Evolutionary conservation across 2,797 vertebrate species (phyloP).

Genomic region (Odontamblyopus lacepedii): DNA sequence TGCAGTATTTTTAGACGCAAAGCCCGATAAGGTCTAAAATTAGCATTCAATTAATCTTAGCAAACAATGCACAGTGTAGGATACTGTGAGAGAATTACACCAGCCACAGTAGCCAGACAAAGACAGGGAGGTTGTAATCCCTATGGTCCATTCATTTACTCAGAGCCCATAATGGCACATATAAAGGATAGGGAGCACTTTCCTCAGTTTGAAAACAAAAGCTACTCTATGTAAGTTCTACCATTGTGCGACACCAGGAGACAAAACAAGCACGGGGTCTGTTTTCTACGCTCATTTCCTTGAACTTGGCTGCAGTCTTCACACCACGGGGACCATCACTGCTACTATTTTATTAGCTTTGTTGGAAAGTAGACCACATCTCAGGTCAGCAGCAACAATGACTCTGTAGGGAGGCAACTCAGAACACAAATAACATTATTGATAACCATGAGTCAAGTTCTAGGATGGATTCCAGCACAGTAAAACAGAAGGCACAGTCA

Average conservation of each 20-base stretch:
- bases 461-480: constrained; percentile 45
- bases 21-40: constrained; percentile 65
- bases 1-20: constrained; percentile 53
- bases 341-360: constrained; percentile 63
- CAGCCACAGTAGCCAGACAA: constrained; percentile 53
- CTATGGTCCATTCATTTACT: constrained; percentile 70
- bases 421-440: constrained; percentile 34
- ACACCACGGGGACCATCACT: constrained; percentile 45
- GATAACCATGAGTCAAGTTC: constrained; percentile 43
- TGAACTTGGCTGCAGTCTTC: constrained; percentile 56
- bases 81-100: constrained; percentile 55
- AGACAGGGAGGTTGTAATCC: constrained; percentile 61
- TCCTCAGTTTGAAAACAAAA: constrained; percentile 65
- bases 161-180: constrained; percentile 66
- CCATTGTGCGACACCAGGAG: constrained; percentile 54
- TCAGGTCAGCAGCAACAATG: constrained; percentile 35
- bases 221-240: constrained; percentile 62
- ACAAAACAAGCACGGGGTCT: constrained; percentile 68
- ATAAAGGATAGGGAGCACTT: constrained; percentile 60
- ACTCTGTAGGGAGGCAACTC: constrained; percentile 23
- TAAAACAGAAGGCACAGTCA: constrained; percentile 28
- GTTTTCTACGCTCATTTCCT: constrained; percentile 68
- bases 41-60: constrained; percentile 72
- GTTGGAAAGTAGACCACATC: constrained; percentile 32
- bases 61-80: constrained; percentile 65